Base-by-base conservation (phyloP, 2,888 invertebrate species). In the Trichogramma dendrolimi region DNA sequence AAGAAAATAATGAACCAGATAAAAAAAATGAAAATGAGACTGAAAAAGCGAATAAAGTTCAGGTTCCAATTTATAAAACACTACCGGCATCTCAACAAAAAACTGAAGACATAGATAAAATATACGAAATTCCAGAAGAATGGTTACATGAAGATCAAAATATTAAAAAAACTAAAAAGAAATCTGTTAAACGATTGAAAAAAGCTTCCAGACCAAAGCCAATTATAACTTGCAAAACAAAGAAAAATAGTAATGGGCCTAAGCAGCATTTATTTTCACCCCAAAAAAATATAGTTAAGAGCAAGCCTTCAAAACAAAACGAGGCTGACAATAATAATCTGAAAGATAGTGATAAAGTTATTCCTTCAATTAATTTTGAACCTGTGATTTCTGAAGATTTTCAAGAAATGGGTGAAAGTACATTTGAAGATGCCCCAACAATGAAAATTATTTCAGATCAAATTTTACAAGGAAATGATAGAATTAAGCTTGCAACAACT, bases 71-170 rank as follows among this genome's bases (percentile, higher is more conserved):
- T n/a, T 68, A 68, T 27, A 64, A 63, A 55, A 55, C 52, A n/a
- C 8, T 66, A 0, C 46, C 43, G 38, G 11, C 50, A 27, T 47
- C 61, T 5, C 51, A 67, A 52, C 64, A 67, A 6, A 57, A 56
- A 27, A 10, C 58, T 6, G 50, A 66, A 6, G 39, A 55, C 10
- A 59, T 60, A 42, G 58, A 58, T 58, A 59, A 66, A 58, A 46
- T 68, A 14, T 68, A 68, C 60, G 62, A 67, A 49, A 67, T 67
- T 57, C 39, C 55, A 7, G 63, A 67, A 51, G 61, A 63, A 46
- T 55, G 54, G 47, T 62, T 65, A 47, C 65, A 66, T 41, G 58
- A 50, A n/a, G 27, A 40, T 11, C 6, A 58, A 47, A 61, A 49
- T 42, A 11, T 8, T 41, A 64, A 61, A 40, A 65, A 62, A 44